Evolutionary conservation across 1,140 invertebrate genomes (phyloP).

Genomic region (Hesperophylax magnus): DNA sequence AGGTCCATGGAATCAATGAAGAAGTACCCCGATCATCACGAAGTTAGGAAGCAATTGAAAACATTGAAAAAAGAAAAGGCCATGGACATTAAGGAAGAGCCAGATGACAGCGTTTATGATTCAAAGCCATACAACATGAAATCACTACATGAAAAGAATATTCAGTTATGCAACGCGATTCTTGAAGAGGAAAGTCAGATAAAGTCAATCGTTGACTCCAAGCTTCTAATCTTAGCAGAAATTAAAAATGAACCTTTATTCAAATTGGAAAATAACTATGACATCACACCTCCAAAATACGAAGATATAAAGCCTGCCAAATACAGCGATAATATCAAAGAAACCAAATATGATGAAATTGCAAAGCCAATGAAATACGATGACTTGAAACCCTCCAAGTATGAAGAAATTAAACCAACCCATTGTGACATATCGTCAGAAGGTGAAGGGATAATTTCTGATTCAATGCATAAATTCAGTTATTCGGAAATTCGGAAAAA

Average conservation of each 20-base stretch:
- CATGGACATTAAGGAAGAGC: constrained; percentile 65
- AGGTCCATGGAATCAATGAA: constrained; percentile 65
- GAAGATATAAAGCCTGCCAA: constrained; percentile 35
- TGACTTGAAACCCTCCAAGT: constrained; percentile 21
- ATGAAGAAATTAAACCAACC: constrained; percentile 44
- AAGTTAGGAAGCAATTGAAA: constrained; percentile 52
- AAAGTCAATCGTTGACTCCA: constrained; percentile 38
- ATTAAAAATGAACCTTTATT: constrained; percentile 51
- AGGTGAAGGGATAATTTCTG: constrained; percentile 66
- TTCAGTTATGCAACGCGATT: constrained; percentile 31
- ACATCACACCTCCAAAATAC: constrained; percentile 41
- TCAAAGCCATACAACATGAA: constrained; percentile 31
- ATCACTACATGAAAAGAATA: constrained; percentile 30
- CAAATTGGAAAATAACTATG: constrained; percentile 50
- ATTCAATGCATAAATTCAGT: constrained; percentile 57
- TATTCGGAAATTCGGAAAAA: constrained; percentile 76
- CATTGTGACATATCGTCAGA: constrained; percentile 71
- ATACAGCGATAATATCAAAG: constrained; percentile 27
- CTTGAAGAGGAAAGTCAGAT: constrained; percentile 40
- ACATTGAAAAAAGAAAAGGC: constrained; percentile 61
- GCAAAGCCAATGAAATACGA: constrained; percentile 35
- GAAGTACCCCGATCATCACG: constrained; percentile 60
- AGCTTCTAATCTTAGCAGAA: constrained; percentile 38
- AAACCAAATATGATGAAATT: constrained; percentile 30
- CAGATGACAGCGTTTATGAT: constrained; percentile 57